Evolutionary conservation across 2,113 vertebrate species (phyloP).

Genomic region (Otolemur garnettii): DNA sequence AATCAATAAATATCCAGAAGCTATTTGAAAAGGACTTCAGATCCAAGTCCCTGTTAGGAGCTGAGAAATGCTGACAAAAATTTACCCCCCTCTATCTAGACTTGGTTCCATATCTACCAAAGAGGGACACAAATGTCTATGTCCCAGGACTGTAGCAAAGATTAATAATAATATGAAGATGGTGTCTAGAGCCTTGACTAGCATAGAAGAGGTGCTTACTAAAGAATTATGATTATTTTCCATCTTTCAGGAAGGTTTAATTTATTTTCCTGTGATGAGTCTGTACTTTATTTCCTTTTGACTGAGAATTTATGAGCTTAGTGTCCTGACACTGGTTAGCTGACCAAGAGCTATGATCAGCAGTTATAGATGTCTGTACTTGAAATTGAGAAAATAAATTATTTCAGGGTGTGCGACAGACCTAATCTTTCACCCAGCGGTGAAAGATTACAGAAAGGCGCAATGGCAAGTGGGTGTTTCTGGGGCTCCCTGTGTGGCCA

Average conservation of each 20-base stretch:
- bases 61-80: neutral
- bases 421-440: conserved; percentile 3
- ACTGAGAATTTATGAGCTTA: conserved; percentile 55
- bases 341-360: conserved; percentile 42
- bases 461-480: neutral
- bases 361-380: conserved; percentile 66
- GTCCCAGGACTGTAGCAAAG: neutral
- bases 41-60: neutral
- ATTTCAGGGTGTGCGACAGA: neutral
- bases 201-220: conserved; percentile 1
- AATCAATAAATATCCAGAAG: neutral
- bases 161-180: neutral
- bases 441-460: conserved; percentile 46
- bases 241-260: neutral
- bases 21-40: neutral
- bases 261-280: conserved; percentile 56
- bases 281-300: conserved; percentile 39
- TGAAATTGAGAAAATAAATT: conserved; percentile 66
- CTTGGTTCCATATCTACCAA: neutral
- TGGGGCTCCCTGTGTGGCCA: neutral
- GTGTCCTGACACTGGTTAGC: conserved; percentile 59
- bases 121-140: neutral
- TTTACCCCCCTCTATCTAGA: neutral
- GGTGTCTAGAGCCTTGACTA: neutral
- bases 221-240: conserved; percentile 57